Evolutionary conservation across 1,140 invertebrate species (phyloP).

Genomic region (Drosophila rhopaloa): DNA sequence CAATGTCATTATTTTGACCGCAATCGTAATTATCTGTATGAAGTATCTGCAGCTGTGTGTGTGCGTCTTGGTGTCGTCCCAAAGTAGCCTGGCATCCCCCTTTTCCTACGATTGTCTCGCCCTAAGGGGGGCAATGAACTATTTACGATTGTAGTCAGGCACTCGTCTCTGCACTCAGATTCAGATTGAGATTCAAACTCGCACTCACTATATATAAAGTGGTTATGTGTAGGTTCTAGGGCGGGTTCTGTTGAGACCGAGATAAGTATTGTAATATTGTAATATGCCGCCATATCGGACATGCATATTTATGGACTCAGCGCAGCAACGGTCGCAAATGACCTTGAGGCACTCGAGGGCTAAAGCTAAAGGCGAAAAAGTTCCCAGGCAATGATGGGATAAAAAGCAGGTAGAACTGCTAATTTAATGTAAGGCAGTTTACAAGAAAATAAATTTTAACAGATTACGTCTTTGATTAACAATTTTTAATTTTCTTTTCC

Average conservation of each 20-base stretch:
- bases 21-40: conserved; percentile 20
- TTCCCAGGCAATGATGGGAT: conserved; percentile 21
- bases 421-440: background rate
- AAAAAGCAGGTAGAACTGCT: background rate
- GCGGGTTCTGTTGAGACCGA: conserved; percentile 16
- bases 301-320: conserved; percentile 40
- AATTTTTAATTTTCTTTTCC: no score
- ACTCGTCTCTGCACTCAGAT: conserved; percentile 40
- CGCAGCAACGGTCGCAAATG: conserved; percentile 16
- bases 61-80: conserved; percentile 50
- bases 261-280: conserved; percentile 46
- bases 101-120: conserved; percentile 36
- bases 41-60: conserved; percentile 20
- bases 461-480: no score
- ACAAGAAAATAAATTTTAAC: background rate
- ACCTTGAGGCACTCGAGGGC: conserved; percentile 17
- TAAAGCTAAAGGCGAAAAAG: conserved; percentile 2
- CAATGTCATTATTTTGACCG: background rate
- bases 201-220: conserved; percentile 7
- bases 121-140: conserved; percentile 75
- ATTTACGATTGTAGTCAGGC: conserved; percentile 68
- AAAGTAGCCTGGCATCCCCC: conserved; percentile 26
- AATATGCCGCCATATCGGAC: conserved; percentile 36
- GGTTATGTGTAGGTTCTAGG: conserved; percentile 33
- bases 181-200: conserved; percentile 21